Evolutionary conservation across 2,797 vertebrate genomes (phyloP).

Genomic region (Agapornis canus): DNA sequence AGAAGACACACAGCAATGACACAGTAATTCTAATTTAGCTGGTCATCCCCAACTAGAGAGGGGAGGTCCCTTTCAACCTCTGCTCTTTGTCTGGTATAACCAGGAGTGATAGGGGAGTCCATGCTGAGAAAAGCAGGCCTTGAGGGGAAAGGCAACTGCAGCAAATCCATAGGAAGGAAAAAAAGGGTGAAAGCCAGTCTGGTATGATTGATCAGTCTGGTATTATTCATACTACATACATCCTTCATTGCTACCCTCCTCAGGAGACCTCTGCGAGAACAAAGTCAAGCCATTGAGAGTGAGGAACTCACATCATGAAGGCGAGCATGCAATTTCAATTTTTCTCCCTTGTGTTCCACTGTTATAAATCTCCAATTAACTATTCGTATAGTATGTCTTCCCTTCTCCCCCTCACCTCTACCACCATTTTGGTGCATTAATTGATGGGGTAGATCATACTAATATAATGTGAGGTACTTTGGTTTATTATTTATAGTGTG

Average conservation of each 20-base stretch:
- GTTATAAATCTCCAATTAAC: background rate
- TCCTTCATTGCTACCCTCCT: background rate
- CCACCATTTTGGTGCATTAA: background rate
- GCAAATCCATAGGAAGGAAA: background rate
- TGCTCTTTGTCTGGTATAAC: background rate
- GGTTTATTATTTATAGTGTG: background rate
- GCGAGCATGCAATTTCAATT: background rate
- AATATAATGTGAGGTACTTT: background rate
- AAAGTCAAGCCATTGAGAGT: background rate
- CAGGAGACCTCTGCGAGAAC: background rate
- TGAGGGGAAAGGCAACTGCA: background rate
- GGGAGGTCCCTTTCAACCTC: background rate
- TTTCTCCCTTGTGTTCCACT: background rate
- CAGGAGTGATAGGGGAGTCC: background rate
- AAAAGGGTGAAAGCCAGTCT: background rate
- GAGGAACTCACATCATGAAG: background rate
- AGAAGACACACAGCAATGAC: background rate
- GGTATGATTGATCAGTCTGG: background rate
- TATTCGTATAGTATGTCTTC: background rate
- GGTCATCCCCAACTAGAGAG: background rate
- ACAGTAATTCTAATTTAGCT: background rate
- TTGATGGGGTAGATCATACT: background rate
- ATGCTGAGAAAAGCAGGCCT: background rate
- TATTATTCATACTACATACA: background rate
- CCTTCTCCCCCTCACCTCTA: background rate